Percentiles rank a stretch among this genome's conserved stretches.
Conservation (phyloP, 2,113 vertebrate genomes). For the Leptodactylus fuscus region DNA sequence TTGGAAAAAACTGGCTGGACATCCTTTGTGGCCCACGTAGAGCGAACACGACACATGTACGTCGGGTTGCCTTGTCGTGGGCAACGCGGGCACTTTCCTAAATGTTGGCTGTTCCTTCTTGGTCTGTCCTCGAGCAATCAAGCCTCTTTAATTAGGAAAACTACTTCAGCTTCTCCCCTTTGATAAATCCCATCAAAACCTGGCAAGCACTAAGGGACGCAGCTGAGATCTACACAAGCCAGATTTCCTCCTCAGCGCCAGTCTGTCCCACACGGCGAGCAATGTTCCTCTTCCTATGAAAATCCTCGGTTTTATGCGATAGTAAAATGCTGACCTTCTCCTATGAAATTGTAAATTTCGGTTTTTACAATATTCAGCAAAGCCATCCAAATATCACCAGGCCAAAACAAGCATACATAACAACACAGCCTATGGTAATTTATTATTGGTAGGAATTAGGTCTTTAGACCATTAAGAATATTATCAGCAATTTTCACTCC, state of each 20-base stretch:
- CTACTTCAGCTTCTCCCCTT: constrained; percentile 51
- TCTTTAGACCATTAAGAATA: constrained; percentile 31
- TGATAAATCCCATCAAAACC: constrained; percentile 47
- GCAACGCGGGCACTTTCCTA: not conserved
- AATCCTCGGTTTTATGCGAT: constrained; percentile 34
- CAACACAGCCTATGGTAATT: constrained; percentile 1
- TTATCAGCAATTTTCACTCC: not conserved
- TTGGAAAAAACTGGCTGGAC: not conserved
- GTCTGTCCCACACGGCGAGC: constrained; percentile 45
- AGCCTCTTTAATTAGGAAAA: constrained; percentile 52
- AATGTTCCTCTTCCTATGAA: constrained; percentile 25
- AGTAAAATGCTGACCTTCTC: constrained; percentile 54
- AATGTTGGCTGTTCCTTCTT: constrained; percentile 15
- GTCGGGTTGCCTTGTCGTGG: not conserved
- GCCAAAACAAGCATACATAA: constrained; percentile 52
- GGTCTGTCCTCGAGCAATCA: constrained; percentile 19
- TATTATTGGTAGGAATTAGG: constrained; percentile 39
- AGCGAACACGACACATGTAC: not conserved
- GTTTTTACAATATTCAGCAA: constrained; percentile 35
- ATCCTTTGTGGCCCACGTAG: constrained; percentile 12
- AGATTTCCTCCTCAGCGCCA: constrained; percentile 28
- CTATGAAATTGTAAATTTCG: constrained; percentile 34
- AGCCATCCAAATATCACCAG: constrained; percentile 33
- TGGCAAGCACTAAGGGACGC: constrained; percentile 42
- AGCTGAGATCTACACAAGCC: constrained; percentile 43